A percentile compares a stretch with the other conserved stretches of the same genome.
phyloP scores from a whole-genome alignment of 2,113 vertebrate genomes.

The Nyctereutes procyonoides region DNA sequence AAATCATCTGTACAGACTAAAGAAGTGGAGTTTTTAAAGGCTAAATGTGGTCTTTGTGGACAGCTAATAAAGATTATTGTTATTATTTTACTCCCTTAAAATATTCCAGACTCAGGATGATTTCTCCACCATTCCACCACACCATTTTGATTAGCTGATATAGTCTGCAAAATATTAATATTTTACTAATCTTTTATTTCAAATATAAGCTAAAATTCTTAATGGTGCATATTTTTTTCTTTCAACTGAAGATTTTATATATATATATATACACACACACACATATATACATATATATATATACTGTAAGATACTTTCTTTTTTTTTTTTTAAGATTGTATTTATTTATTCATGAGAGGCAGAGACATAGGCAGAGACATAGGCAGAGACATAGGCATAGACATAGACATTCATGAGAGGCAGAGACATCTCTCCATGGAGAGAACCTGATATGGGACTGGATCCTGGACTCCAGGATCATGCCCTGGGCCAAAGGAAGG shows the following conservation, averaged over 20 bases:
- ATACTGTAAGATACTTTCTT: no score
- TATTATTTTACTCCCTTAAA: not conserved
- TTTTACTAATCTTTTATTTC: constrained; percentile 17
- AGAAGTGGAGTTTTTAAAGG: not conserved
- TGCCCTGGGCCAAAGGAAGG: no score
- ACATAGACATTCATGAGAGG: no score
- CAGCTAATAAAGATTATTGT: not conserved
- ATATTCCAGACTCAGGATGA: not conserved
- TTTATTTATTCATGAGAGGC: no score
- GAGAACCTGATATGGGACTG: no score
- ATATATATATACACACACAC: no score
- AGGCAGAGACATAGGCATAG: no score
- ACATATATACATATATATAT: no score
- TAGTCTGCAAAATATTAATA: not conserved
- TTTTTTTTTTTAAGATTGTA: no score
- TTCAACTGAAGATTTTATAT: not conserved
- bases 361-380: no score
- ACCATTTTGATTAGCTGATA: not conserved
- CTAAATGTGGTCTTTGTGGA: not conserved
- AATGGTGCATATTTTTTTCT: not conserved
- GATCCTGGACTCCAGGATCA: no score
- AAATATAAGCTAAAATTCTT: not conserved
- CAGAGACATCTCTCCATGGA: no score
- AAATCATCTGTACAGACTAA: not conserved
- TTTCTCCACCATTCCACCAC: not conserved